These are phyloP conservation scores for Drosophila tsacasi DNA, from an alignment of 1,140 invertebrate genomes.

Conservation along the genomic window DNA sequence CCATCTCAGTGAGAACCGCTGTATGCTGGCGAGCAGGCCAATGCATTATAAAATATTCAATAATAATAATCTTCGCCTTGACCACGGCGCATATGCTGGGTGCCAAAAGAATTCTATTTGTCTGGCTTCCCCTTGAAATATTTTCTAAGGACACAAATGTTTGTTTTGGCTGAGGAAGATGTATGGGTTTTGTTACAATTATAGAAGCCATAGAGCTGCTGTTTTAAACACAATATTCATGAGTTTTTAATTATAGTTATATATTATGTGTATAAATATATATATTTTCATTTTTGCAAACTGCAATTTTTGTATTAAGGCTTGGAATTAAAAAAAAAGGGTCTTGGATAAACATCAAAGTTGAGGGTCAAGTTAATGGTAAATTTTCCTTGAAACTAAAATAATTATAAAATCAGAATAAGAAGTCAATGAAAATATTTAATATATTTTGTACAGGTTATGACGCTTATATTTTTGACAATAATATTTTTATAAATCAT, in stretches of 20 bases:
- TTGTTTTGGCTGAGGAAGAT: conserved; percentile 11
- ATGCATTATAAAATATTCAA: conserved; percentile 55
- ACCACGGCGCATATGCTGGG: conserved; percentile 46
- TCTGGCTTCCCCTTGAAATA: conserved; percentile 16
- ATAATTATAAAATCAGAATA: too few relatives aligned
- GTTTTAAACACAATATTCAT: neutral
- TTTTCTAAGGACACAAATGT: conserved; percentile 26
- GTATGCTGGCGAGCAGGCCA: conserved; percentile 10
- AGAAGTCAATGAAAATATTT: too few relatives aligned
- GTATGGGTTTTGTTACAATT: neutral
- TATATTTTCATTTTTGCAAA: neutral
- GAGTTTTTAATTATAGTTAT: neutral
- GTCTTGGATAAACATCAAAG: too few relatives aligned
- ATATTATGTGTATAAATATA: neutral
- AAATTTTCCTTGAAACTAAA: too few relatives aligned
- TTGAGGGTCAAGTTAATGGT: too few relatives aligned
- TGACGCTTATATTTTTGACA: too few relatives aligned
- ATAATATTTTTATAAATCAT: too few relatives aligned
- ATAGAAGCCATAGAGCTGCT: neutral
- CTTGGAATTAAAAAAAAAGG: too few relatives aligned
- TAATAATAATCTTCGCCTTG: conserved; percentile 58
- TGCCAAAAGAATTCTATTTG: conserved; percentile 37
- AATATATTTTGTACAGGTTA: too few relatives aligned
- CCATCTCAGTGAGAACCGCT: neutral
- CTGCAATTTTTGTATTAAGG: too few relatives aligned